phyloP scores from a whole-genome alignment of 92 coral and sea anemone genomes.

The Palythoa caribaeorum region DNA sequence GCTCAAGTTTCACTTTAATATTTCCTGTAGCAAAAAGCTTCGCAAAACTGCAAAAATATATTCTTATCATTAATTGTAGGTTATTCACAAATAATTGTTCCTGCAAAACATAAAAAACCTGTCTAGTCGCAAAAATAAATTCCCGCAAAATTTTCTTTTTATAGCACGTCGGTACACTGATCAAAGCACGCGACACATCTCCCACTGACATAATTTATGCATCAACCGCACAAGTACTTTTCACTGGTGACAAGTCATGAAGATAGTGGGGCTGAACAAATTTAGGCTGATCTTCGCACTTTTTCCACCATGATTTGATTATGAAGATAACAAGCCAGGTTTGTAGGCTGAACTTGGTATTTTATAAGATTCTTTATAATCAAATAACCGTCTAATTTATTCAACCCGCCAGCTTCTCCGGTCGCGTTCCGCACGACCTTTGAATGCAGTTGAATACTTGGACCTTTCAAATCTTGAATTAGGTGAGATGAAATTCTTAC shows the following conservation, averaged over 20 bases:
- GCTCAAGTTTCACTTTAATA: no score
- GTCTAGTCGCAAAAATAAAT: no score
- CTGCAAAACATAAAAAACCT: no score
- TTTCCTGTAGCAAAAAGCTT: no score
- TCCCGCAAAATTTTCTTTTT: no score
- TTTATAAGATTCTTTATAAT: background rate
- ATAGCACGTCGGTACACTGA: no score
- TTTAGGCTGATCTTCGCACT: background rate
- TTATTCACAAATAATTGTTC: no score
- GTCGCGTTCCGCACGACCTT: conserved; percentile 90
- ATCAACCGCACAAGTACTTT: conserved; percentile 1
- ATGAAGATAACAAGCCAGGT: conserved; percentile 96
- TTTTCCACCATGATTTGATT: conserved; percentile 46
- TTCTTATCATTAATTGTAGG: no score
- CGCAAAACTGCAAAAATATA: no score
- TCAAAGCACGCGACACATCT: background rate
- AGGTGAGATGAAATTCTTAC: conserved; percentile 62
- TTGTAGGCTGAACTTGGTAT: conserved; percentile 11
- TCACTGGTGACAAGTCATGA: background rate
- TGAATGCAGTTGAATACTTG: conserved; percentile 82
- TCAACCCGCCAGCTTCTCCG: conserved; percentile 75
- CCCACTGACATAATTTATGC: conserved; percentile 12
- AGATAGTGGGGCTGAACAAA: background rate
- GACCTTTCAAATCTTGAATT: conserved; percentile 91
- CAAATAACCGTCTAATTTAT: conserved; percentile 1